These are phyloP conservation scores for Erebia epiphron DNA, from an alignment of 2,888 invertebrate genomes.

Conservation along the genomic window DNA sequence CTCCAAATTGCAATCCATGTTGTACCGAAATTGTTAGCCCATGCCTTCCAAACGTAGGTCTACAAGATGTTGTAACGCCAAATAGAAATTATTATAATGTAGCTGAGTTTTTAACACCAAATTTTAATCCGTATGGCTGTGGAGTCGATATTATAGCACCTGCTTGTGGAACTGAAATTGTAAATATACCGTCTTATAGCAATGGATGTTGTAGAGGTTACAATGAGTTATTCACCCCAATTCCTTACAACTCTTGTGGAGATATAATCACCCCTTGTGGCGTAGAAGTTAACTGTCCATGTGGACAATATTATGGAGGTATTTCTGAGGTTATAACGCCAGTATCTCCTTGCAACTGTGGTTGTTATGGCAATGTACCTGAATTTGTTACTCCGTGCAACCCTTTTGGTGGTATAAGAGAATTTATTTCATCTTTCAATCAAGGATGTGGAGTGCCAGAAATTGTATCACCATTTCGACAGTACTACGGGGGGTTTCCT, in stretches of 20 bases:
- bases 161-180: background rate
- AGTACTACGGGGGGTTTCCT: background rate
- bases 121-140: background rate
- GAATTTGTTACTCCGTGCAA: background rate
- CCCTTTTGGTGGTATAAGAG: background rate
- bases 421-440: constrained; percentile 1
- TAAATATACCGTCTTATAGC: background rate
- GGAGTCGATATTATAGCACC: background rate
- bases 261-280: background rate
- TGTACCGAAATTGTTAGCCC: background rate
- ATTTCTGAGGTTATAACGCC: constrained; percentile 5
- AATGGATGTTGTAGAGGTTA: constrained; percentile 11
- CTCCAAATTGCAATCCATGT: background rate
- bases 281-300: background rate
- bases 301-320: constrained; percentile 4
- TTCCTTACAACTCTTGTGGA: constrained; percentile 1
- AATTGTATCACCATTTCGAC: background rate
- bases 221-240: constrained; percentile 1
- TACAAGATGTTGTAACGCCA: background rate
- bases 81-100: background rate
- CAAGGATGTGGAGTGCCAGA: constrained; percentile 6
- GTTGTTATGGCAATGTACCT: background rate
- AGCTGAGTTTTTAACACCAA: background rate
- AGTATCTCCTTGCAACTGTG: background rate
- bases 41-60: background rate